A percentile compares a stretch with the other conserved stretches of the same genome.
These are phyloP conservation scores for Tachypleus tridentatus DNA, from an alignment of 1,140 invertebrate species.

Conservation along the genomic window DNA sequence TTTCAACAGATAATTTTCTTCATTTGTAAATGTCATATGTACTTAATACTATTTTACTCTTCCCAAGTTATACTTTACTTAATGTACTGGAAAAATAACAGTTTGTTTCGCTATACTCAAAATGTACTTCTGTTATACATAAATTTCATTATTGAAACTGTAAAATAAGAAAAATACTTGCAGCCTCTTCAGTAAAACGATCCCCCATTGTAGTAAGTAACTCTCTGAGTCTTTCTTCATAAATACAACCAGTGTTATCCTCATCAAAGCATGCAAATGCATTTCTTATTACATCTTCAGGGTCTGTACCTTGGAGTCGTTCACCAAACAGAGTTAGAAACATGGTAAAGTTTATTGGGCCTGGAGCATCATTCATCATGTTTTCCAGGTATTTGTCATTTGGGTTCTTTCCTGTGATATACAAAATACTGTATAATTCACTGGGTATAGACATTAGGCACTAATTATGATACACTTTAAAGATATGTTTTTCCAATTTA, in stretches of 20 bases:
- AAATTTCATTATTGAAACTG: no score
- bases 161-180: conserved; percentile 20
- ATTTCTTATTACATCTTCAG: conserved; percentile 48
- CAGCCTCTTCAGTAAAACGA: conserved; percentile 47
- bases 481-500: no score
- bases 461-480: no score
- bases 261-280: conserved; percentile 50
- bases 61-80: no score
- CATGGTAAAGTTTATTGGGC: conserved; percentile 51
- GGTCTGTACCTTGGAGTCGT: conserved; percentile 47
- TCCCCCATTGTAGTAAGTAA: conserved; percentile 48
- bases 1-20: no score
- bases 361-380: conserved; percentile 47
- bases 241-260: conserved; percentile 40
- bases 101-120: no score
- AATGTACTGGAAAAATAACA: no score
- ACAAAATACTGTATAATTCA: not conserved
- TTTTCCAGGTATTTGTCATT: conserved; percentile 42
- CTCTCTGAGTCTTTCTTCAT: conserved; percentile 44
- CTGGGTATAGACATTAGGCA: no score
- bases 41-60: no score
- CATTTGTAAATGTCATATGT: no score
- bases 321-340: conserved; percentile 51
- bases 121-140: no score
- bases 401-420: conserved; percentile 39